Conservation (phyloP, 2,797 vertebrate species). For the Peromyscus nudipes region DNA sequence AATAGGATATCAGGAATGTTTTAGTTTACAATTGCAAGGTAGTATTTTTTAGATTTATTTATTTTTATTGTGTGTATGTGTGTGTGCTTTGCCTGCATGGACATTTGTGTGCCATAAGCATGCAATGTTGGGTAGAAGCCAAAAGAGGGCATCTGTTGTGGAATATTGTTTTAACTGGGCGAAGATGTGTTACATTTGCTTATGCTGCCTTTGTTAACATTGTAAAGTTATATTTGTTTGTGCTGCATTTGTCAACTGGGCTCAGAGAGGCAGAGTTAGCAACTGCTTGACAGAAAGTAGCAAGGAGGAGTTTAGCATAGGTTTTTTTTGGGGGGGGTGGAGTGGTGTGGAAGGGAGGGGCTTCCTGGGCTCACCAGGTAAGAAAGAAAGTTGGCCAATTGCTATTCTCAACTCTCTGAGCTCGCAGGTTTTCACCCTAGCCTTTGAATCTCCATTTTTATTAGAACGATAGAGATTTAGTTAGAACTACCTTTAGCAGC, state of each 20-base stretch:
- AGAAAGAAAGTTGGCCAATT: not conserved
- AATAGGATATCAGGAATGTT: not conserved
- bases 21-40: conserved; percentile 29
- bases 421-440: not conserved
- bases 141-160: not conserved
- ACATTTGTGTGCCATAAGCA: not conserved
- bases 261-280: not conserved
- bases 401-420: not conserved
- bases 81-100: not conserved
- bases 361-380: not conserved
- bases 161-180: not conserved
- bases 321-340: not conserved
- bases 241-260: not conserved
- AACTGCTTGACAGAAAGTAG: not conserved
- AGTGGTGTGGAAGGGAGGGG: not conserved
- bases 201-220: not conserved
- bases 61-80: not conserved
- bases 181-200: not conserved
- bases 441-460: not conserved
- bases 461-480: not conserved
- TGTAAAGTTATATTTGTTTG: not conserved
- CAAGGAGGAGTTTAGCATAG: not conserved
- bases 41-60: not conserved
- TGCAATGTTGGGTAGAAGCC: not conserved
- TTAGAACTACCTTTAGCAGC: not conserved